Evolutionary conservation across 2,113 vertebrate genomes (phyloP).

Genomic region (Lophochroa leadbeateri): DNA sequence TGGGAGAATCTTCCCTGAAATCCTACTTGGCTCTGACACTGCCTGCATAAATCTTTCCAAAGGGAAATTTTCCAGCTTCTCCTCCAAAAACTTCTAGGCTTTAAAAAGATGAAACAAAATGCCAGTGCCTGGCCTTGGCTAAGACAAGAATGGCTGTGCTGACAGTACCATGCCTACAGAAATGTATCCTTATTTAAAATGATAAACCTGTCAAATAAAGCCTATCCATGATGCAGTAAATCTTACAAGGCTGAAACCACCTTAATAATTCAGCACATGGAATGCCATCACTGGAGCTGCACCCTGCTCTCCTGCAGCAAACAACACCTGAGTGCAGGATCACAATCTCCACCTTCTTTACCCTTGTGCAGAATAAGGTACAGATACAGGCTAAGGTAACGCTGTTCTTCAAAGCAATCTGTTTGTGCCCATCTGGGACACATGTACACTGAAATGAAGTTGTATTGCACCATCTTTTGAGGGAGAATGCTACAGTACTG

Average conservation of each 20-base stretch:
- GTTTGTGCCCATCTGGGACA: not conserved
- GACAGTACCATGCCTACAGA: not conserved
- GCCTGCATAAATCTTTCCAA: not conserved
- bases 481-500: not conserved
- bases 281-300: not conserved
- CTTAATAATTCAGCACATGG: not conserved
- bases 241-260: not conserved
- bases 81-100: not conserved
- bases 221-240: not conserved
- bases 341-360: not conserved
- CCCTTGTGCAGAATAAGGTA: not conserved
- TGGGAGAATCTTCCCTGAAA: not conserved
- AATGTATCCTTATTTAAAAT: not conserved
- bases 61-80: not conserved
- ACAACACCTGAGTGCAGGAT: fast-evolving
- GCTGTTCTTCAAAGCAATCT: not conserved
- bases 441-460: not conserved
- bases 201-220: not conserved
- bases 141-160: not conserved
- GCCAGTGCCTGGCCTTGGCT: not conserved
- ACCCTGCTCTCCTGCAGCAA: fast-evolving
- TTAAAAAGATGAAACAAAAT: not conserved
- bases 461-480: not conserved
- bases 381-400: not conserved
- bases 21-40: not conserved